These are phyloP conservation scores for Clostera curtula DNA, from an alignment of 2,888 invertebrate genomes.

Conservation along the genomic window DNA sequence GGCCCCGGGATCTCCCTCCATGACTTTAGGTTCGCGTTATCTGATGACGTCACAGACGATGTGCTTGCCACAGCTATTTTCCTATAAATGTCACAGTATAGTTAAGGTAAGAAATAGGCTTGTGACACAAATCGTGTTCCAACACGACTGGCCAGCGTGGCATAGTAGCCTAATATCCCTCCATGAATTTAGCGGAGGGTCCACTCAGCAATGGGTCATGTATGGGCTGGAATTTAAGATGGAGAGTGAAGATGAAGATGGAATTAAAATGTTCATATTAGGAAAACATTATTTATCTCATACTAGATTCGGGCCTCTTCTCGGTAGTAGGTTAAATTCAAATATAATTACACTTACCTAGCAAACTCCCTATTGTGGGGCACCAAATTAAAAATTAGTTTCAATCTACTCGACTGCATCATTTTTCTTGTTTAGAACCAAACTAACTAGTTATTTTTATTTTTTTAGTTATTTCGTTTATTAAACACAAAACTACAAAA, in stretches of 20 bases:
- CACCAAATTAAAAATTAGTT: slow-evolving; percentile 9
- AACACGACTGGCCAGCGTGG: too few relatives aligned
- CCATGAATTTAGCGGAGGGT: too few relatives aligned
- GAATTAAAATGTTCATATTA: too few relatives aligned
- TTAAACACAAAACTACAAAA: too few relatives aligned
- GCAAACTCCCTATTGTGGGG: slow-evolving; percentile 8
- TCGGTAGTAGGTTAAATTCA: neutral
- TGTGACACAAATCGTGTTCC: neutral
- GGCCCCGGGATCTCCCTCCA: slow-evolving; percentile 66
- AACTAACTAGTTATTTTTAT: too few relatives aligned
- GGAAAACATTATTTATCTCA: too few relatives aligned
- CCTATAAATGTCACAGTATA: too few relatives aligned
- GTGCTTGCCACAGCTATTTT: slow-evolving; percentile 7
- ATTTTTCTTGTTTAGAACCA: slow-evolving; percentile 6
- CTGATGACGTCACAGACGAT: slow-evolving; percentile 2
- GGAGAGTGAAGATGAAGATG: neutral
- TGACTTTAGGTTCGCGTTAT: slow-evolving; percentile 16
- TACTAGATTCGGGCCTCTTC: too few relatives aligned
- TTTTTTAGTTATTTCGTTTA: too few relatives aligned
- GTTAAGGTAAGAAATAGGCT: too few relatives aligned
- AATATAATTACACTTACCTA: slow-evolving; percentile 8
- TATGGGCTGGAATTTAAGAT: neutral
- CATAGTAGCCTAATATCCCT: too few relatives aligned
- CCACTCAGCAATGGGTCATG: too few relatives aligned
- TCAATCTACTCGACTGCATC: slow-evolving; percentile 14